Conservation (phyloP, 2,888 invertebrate species). For the Aquatica leii region DNA sequence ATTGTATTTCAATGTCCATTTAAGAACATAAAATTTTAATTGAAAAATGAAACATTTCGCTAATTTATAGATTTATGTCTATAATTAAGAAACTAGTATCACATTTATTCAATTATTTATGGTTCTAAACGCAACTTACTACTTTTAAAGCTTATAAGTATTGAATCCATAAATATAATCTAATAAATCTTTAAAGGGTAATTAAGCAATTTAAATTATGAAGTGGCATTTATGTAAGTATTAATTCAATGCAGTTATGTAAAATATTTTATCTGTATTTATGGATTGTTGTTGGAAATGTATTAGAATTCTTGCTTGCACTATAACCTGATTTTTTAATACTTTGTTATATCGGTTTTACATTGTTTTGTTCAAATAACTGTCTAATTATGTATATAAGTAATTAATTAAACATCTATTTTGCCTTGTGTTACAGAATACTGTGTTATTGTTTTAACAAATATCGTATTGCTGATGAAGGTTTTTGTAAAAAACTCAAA, state of each 20-base stretch:
- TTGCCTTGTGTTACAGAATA: too few species aligned
- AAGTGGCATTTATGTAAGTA: neutral
- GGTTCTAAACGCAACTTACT: constrained; percentile 6
- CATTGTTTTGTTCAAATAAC: too few species aligned
- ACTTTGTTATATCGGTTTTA: too few species aligned
- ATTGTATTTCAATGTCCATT: neutral
- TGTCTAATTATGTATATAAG: too few species aligned
- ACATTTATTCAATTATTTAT: constrained; percentile 13
- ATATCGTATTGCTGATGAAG: too few species aligned
- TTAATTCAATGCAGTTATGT: constrained; percentile 1
- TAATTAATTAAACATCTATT: too few species aligned
- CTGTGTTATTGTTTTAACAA: too few species aligned
- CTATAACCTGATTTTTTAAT: too few species aligned
- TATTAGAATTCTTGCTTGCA: too few species aligned
- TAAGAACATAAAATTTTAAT: constrained; percentile 22
- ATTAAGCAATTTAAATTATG: constrained; percentile 3
- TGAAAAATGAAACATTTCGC: constrained; percentile 24
- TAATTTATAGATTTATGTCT: constrained; percentile 20
- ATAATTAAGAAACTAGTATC: constrained; percentile 21
- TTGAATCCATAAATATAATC: neutral
- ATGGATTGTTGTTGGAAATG: too few species aligned
- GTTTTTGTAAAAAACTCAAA: too few species aligned
- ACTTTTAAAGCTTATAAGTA: neutral
- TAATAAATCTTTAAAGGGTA: constrained; percentile 3
- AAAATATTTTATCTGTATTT: neutral